Base-by-base conservation (phyloP, 2,113 vertebrate species). In the Chlamydotis undulata region DNA sequence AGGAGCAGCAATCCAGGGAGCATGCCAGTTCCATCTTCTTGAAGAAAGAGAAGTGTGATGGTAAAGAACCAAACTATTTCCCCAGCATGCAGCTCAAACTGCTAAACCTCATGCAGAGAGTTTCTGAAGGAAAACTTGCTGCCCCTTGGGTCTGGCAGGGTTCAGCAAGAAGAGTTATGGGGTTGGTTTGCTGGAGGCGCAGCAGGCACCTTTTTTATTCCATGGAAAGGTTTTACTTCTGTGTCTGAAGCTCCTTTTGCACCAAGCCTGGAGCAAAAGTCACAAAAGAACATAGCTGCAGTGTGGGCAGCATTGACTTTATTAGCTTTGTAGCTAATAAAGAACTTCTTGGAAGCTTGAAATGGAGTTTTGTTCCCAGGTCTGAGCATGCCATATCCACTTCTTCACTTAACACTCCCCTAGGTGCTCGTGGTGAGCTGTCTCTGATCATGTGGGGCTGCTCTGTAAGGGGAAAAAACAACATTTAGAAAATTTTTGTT, bases 141-240 rank as follows among this genome's bases (percentile, higher is more conserved):
- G 50, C 63, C 80, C 10, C 65, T 43, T 37, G 35, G 18, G 4
- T 61, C 71, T 77, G 68, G 22, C 23, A 47, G 71, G 56, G 47
- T n/a, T 77, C 56, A 60, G 41, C 8, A 31, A 57, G 50, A 33
- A 14, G n/a, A 43, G 7, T 47, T 55, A 3, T 0, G 0, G 28
- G 7, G 7, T 25, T 63, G 18, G 25, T 57, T 71, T 89, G 49
- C 81, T 82, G 80, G 71, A 70, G 55, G 7, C 76, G 33, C 57
- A 79, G 53, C 33, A 64, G 57, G 9, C 31, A 16, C n/a, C 23
- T n/a, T 87, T 79, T 74, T 41, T 4, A 12, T 22, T 56, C 59
- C 16, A 0, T 5, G 16, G 52, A 15, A 63, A 59, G 29, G 52
- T 4, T 87, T 92, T 89, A 5, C 37, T 87, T 26, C 63, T 47